Evolutionary conservation across 2,888 invertebrate species (phyloP).

Genomic region (Elmis aenea): DNA sequence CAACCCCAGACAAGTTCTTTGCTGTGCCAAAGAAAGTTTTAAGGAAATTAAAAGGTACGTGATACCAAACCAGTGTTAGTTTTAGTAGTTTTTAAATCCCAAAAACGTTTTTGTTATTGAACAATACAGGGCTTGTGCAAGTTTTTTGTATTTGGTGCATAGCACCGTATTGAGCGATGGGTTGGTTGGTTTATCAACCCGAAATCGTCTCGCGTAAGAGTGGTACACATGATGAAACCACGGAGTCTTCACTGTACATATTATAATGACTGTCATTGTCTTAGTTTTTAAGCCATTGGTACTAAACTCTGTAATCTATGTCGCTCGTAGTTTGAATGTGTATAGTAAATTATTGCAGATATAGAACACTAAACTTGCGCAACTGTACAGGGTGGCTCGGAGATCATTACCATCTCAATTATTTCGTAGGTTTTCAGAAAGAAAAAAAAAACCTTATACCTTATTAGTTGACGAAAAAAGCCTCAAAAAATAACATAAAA

Average conservation of each 20-base stretch:
- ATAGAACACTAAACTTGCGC: conserved; percentile 28
- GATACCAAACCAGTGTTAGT: conserved; percentile 31
- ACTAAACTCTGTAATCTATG: conserved; percentile 44
- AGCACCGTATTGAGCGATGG: conserved; percentile 32
- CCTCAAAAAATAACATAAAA: too few relatives aligned
- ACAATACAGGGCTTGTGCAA: conserved; percentile 45
- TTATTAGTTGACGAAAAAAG: too few relatives aligned
- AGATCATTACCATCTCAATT: too few relatives aligned
- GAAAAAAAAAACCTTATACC: too few relatives aligned
- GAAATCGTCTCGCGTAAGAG: too few relatives aligned
- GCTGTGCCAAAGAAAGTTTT: conserved; percentile 46
- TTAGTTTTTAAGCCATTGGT: conserved; percentile 45
- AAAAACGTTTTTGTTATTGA: conserved; percentile 21
- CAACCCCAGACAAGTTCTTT: conserved; percentile 42
- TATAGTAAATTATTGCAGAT: conserved; percentile 49
- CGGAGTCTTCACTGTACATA: conserved; percentile 40
- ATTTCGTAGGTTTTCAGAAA: too few relatives aligned
- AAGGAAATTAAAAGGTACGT: conserved; percentile 30
- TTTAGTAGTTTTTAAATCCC: conserved; percentile 21
- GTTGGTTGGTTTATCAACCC: conserved; percentile 6
- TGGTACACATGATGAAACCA: too few relatives aligned
- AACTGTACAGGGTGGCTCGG: too few relatives aligned
- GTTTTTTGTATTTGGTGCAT: conserved; percentile 35
- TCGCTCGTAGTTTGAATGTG: conserved; percentile 47
- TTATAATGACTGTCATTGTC: conserved; percentile 43